phyloP scores from a whole-genome alignment of 2,113 vertebrate species.

The Kobus ellipsiprymnus region DNA sequence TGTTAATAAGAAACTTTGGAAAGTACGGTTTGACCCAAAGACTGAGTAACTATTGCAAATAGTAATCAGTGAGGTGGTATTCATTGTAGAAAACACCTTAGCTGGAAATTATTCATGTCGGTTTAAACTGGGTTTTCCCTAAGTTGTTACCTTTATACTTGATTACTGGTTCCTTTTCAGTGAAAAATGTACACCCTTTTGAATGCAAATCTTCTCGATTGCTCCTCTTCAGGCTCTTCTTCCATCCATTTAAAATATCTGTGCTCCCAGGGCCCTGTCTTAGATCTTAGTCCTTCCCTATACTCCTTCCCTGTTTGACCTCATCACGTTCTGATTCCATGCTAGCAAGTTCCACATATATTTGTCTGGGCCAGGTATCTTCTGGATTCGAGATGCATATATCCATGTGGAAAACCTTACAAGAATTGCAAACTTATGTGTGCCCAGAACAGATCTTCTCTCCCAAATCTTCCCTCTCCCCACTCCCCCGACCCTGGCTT shows the following conservation, averaged over 20 bases:
- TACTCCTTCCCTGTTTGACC: neutral
- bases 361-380: neutral
- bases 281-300: neutral
- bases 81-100: neutral
- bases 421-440: neutral
- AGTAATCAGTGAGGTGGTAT: slow-evolving; percentile 1
- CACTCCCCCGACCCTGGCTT: neutral
- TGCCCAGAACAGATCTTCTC: neutral
- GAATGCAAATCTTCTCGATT: neutral
- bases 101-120: neutral
- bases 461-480: neutral
- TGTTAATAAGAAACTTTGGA: slow-evolving; percentile 54
- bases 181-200: neutral
- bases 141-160: neutral
- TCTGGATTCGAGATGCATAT: neutral
- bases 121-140: neutral
- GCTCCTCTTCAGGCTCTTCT: neutral
- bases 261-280: neutral
- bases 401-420: neutral
- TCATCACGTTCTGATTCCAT: neutral
- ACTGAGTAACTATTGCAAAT: slow-evolving; percentile 22
- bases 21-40: slow-evolving; percentile 48
- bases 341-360: neutral
- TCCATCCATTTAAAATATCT: neutral
- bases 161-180: neutral